A percentile compares a stretch with the other conserved stretches of the same genome.
These are phyloP conservation scores for Andinoacara biseriatus DNA, from an alignment of 2,113 vertebrate genomes.

Conservation along the genomic window DNA sequence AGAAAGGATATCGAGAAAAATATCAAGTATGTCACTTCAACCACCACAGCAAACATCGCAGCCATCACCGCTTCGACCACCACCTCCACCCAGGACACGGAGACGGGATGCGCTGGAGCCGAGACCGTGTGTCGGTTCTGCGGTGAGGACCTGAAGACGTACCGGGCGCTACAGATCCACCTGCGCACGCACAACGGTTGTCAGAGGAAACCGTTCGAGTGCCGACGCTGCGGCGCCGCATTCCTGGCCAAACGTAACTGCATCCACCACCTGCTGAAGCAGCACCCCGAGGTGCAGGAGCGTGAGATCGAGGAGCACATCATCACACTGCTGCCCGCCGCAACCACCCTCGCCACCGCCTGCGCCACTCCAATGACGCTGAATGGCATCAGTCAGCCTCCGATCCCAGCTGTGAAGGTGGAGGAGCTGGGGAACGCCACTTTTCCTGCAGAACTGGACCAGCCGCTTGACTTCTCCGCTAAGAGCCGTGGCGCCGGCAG, in stretches of 20 bases:
- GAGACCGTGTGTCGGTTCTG: constrained; percentile 91
- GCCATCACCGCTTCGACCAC: neutral
- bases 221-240: constrained; percentile 89
- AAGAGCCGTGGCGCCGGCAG: constrained; percentile 76
- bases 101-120: constrained; percentile 76
- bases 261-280: constrained; percentile 94
- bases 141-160: constrained; percentile 90
- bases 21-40: constrained; percentile 92
- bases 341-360: constrained; percentile 39
- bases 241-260: constrained; percentile 96
- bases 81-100: constrained; percentile 54
- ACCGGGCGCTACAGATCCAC: constrained; percentile 93
- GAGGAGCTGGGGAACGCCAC: constrained; percentile 73
- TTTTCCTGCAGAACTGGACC: constrained; percentile 84
- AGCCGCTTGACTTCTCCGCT: constrained; percentile 94
- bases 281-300: constrained; percentile 94
- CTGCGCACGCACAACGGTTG: constrained; percentile 92
- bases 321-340: constrained; percentile 76
- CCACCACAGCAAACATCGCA: constrained; percentile 42
- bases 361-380: neutral
- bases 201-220: constrained; percentile 94
- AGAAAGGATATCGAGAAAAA: constrained; percentile 97
- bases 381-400: constrained; percentile 42
- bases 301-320: constrained; percentile 92
- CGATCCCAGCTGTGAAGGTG: constrained; percentile 78